phyloP scores from a whole-genome alignment of 2,113 vertebrate species.

The Saguinus imperator region DNA sequence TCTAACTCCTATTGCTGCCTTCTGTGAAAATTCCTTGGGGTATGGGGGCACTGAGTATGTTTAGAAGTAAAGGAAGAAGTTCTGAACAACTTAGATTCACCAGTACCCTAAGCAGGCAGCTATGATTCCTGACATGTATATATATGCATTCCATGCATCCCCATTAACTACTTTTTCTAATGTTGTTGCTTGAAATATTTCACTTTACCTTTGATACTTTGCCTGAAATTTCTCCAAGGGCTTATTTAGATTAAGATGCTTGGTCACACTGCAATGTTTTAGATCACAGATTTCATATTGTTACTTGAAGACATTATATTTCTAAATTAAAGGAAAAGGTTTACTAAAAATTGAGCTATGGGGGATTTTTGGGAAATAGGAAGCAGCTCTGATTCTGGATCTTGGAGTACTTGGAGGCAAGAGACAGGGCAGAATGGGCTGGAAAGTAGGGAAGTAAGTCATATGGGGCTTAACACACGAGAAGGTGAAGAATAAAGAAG shows the following conservation, averaged over 20 bases:
- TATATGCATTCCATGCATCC: not conserved
- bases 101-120: not conserved
- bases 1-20: not conserved
- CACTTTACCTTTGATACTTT: not conserved
- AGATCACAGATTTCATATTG: not conserved
- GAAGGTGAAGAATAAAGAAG: not conserved
- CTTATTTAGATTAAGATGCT: not conserved
- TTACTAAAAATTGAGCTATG: conserved; percentile 1
- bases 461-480: not conserved
- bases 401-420: not conserved
- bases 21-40: not conserved
- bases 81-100: not conserved
- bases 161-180: not conserved
- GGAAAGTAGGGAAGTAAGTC: not conserved
- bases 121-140: not conserved
- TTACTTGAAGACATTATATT: conserved; percentile 31
- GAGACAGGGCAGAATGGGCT: not conserved
- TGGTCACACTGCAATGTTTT: not conserved
- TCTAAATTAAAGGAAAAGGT: conserved; percentile 6
- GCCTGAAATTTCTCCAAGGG: conserved; percentile 1
- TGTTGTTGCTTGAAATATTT: conserved; percentile 11
- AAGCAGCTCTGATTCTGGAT: not conserved
- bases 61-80: conserved; percentile 22
- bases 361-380: not conserved
- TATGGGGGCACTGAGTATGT: not conserved